Evolutionary conservation across 2,888 invertebrate species (phyloP), one percentile per base, ranked within the genome.

Genomic region (Xanthorhoe spadicearia): DNA sequence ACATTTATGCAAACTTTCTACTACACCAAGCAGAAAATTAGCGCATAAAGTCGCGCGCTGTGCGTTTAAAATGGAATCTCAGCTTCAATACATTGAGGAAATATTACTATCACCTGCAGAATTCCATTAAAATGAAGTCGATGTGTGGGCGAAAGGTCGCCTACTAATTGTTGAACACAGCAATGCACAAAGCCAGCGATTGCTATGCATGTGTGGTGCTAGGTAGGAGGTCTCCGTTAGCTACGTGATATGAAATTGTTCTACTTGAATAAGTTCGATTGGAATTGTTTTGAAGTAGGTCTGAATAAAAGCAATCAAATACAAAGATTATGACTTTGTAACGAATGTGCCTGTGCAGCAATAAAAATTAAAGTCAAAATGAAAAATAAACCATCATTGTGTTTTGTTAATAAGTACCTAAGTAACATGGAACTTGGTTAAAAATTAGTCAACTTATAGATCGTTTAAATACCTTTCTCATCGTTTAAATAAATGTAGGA

Each of bases 221-320:
- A 17, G 32, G 46, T 66, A 63, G 55, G 63, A 48, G 67, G 63
- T 52, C 56, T 19, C 63, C 67, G 62, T 63, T 63, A 66, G 28
- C 7, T 35, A 64, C 59, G 64, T 64, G 59, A 38, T 46, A 46
- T 50, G 50, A 64, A 54, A 48, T 54, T 32, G 48, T 8, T n/a
- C 43, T 15, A 53, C 17, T 48, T 48, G 8, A 32, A 51, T 51
- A 43, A 52, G 23, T 32, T 19, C 38, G 6, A 35, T 48, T 56
- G 56, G 15, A 56, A 23, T 23, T 19, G 13, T 23, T 51, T 23
- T 1, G 4, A 19, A 13, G 23, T 19, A 48, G 48, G 17, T 17
- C 48, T 48, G 17, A 15, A 7, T 17, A 6, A 13, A 48, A 48
- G 17, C 23, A 23, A 23, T 23, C 23, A 23, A 23, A 23, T 48